Evolutionary conservation across 1,140 invertebrate species (phyloP), one percentile per base, ranked within the genome.

Genomic region (Stegodyphus mimosarum): DNA sequence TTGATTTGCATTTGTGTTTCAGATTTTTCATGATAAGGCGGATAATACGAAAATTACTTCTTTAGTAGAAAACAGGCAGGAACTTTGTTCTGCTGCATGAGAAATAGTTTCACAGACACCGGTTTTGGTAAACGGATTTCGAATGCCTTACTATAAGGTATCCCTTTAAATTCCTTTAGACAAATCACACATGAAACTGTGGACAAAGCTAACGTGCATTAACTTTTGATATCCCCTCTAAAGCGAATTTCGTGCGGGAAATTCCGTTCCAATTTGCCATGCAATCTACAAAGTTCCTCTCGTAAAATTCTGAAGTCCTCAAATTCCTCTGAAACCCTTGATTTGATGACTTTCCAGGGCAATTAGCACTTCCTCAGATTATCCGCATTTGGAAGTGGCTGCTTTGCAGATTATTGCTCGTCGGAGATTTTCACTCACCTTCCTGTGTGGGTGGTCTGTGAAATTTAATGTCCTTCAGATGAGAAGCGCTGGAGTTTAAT

Each of bases 261-360:
- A 55, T 55, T 60, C 64, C 15, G 13, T n/a, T 18, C 52, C 50
- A 70, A 70, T 79, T 79, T 70, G 66, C 66, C 67, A 2, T 51
- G 70, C 49, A 7, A 51, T 50, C 49, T 48, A 51, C 75, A 67
- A 49, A 79, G 66, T 69, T 79, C 74, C 13, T 77, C 77, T 79
- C 77, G 77, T 70, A 79, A 79, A 79, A 79, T 70, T 79, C 77
- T 52, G 10, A 79, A 79, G 51, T 79, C 51, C 77, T 55, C 77
- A 48, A 79, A 79, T 79, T 60, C 67, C 77, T 53, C 64, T 17
- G 77, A 79, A 69, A 60, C 67, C 66, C 77, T 79, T 79, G 66
- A 79, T 79, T 79, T 79, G 77, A 79, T 79, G 77, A 79, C 77
- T 79, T 79, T 70, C 77, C 50, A 17, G 52, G 67, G 77, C 77